Base-by-base conservation (phyloP, 2,888 invertebrate genomes). In the Drosophila neonasuta region DNA sequence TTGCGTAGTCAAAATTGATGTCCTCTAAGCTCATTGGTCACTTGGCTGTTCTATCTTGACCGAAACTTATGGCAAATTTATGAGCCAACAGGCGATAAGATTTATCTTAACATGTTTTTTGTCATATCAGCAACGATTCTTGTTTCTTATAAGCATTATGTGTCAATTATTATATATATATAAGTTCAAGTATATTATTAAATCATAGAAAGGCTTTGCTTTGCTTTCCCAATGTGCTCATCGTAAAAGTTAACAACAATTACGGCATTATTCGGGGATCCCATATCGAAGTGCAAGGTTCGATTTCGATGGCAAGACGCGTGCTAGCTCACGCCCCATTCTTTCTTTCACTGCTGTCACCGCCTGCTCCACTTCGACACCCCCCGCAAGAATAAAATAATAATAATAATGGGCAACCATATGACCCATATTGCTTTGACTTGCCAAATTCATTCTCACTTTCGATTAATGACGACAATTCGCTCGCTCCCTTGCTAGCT, bases 171-270 rank as follows among this genome's bases (percentile, higher is more conserved):
- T 45, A 11, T 11, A 46, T 36, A 11, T 8, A 36, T 34, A 20
- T 20, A 20, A 4, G 20, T 20, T 20, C 20, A 20, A 20, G 20
- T 20, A 20, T 20, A 20, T 20, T 20, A 48, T 29, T 45, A 11
- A 39, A 45, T 56, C 36, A 57, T 57, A 13, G 11, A 10, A 46
- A 15, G 24, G 11, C 46, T 8, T 55, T 11, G 24, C 24, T 24
- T 55, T 11, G 24, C 24, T 24, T 24, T 24, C 5, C 20, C 13
- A 50, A 56, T 62, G 49, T 34, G 58, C 17, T 66, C 50, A 66
- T 29, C 45, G 32, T n/a, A 17, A 32, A 46, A 46, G 29, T 10
- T 48, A 44, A 45, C 36, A 68, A 68, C 41, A 34, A 68, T 69
- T 57, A 57, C 52, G 68, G 29, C 62, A 67, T 17, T 15, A 20